Base-by-base conservation (phyloP, 1,140 invertebrate genomes). In the Drosophila mauritiana region DNA sequence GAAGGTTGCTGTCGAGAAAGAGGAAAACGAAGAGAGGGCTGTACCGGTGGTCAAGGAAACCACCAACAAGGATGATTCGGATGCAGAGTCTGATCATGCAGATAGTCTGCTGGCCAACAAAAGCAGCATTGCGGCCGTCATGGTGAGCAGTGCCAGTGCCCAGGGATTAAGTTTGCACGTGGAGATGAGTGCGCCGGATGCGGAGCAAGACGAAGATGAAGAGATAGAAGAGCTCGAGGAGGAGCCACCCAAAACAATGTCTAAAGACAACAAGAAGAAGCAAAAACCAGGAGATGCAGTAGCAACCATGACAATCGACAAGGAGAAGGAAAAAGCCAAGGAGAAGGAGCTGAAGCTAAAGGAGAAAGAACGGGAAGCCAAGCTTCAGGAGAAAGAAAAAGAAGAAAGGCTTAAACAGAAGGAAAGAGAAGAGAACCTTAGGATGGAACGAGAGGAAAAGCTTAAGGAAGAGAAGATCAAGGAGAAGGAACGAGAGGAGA, bases 111-210 rank as follows among this genome's bases (percentile, higher is more conserved):
- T 86, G 59, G 78, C 81, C 37, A 81, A 85, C 17, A 77, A 72
- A 20, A 55, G 37, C 0, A 67, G 55, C 37, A 77, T 81, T 31
- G 78, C 82, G 1, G 88, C 80, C 0, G 72, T 74, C 0, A 83
- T 88, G 84, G 58, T 80, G 20, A 90, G 70, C 67, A 86, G 76
- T 53, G 86, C 78, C 61, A 90, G 72, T 55, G 81, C 78, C 7
- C 83, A 86, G 46, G 82, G 82, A 25, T 53, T 86, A 15, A 78
- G 51, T 40, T 17, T 90, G 52, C 78, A 80, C 43, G 77, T 82
- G 15, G 72, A 83, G 55, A 83, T 20, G 5, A 54, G 15, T 43
- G 1, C 27, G 0, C n/a, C 40, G n/a, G 65, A 52, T 42, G 25
- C 39, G 0, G 51, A 69, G 20, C 20, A 61, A 0, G 39, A 55